Percentiles rank a stretch among this genome's conserved stretches.
Conservation (phyloP, 2,797 vertebrate genomes). For the Emys orbicularis region DNA sequence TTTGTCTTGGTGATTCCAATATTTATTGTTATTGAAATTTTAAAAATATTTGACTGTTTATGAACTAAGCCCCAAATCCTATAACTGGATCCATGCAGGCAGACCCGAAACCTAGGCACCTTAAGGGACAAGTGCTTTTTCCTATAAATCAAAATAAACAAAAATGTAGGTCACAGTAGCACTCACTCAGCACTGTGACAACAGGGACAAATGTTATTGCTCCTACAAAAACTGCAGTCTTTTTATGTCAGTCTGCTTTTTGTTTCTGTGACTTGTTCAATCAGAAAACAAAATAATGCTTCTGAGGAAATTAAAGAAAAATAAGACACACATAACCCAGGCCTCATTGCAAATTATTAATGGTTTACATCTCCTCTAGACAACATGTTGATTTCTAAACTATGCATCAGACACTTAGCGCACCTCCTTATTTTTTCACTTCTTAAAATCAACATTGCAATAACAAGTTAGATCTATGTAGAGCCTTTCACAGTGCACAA, state of each 20-base stretch:
- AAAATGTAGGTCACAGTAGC: neutral
- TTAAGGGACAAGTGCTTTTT: neutral
- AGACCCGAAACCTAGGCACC: neutral
- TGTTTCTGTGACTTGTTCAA: neutral
- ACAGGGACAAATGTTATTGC: neutral
- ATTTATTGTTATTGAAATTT: neutral
- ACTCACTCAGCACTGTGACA: neutral
- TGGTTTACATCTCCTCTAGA: neutral
- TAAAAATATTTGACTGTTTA: neutral
- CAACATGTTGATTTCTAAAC: neutral
- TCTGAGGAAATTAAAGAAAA: neutral
- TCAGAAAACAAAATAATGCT: neutral
- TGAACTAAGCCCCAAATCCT: fast-evolving
- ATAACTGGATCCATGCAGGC: fast-evolving
- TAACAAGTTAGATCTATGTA: fast-evolving
- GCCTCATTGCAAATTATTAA: no score
- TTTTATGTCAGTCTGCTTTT: neutral
- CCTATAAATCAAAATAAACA: neutral
- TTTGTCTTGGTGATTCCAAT: neutral
- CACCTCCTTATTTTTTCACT: fast-evolving
- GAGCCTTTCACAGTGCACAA: neutral
- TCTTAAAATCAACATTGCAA: neutral
- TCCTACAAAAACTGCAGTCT: neutral
- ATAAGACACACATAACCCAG: neutral
- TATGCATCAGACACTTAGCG: neutral